phyloP scores from a whole-genome alignment of 64 coral and sea anemone genomes.

The Astreopora myriophthalma region DNA sequence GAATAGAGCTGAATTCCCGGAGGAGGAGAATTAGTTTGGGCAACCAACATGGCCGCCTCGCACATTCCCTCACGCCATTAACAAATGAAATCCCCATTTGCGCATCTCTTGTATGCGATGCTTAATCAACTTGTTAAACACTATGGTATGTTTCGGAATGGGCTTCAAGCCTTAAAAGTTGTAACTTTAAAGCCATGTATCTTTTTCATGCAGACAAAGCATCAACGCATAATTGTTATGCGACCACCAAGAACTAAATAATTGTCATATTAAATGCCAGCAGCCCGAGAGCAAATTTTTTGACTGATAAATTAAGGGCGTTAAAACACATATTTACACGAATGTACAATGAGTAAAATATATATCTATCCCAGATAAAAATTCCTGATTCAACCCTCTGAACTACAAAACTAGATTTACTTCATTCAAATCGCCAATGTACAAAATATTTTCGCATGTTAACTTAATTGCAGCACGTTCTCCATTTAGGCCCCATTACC shows the following conservation, averaged over 20 bases:
- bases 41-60: no score
- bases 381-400: neutral
- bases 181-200: neutral
- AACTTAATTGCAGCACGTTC: neutral
- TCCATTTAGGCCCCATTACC: neutral
- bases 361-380: neutral
- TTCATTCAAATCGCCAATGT: neutral
- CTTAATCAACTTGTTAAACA: no score
- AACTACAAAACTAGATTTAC: slow-evolving; percentile 43
- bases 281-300: neutral
- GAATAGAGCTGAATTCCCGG: no score
- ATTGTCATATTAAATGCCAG: neutral
- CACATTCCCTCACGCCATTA: no score
- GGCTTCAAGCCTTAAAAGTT: neutral
- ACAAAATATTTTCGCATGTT: neutral
- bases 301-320: slow-evolving; percentile 18
- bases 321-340: slow-evolving; percentile 3
- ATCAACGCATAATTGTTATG: neutral
- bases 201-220: neutral
- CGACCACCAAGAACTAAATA: neutral
- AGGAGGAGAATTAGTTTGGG: no score
- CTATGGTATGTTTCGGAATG: neutral
- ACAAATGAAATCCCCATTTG: no score
- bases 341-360: slow-evolving; percentile 6
- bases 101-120: no score